These are phyloP conservation scores for Phyllopteryx taeniolatus DNA, from an alignment of 2,113 vertebrate species.

Conservation along the genomic window DNA sequence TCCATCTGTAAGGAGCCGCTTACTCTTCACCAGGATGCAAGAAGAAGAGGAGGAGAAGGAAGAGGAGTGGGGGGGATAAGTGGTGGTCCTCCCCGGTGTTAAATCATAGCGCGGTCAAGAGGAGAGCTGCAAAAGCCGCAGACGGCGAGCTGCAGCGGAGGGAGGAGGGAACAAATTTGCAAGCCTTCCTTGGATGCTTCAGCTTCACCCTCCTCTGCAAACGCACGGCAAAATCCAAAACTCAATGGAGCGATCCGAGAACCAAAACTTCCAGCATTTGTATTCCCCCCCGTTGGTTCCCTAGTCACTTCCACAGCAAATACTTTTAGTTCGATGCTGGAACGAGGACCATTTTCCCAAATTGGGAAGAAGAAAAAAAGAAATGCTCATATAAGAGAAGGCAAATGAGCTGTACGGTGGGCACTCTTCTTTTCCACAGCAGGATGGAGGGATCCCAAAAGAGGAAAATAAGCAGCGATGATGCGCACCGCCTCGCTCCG, in stretches of 20 bases:
- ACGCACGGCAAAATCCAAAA: constrained; percentile 53
- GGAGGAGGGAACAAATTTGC: constrained; percentile 26
- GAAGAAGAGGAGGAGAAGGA: constrained; percentile 37
- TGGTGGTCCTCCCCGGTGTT: constrained; percentile 49
- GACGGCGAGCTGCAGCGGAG: constrained; percentile 54
- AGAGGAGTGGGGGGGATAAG: constrained; percentile 41
- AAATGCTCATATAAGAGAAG: constrained; percentile 10
- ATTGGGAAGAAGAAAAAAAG: constrained; percentile 21
- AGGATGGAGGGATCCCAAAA: constrained; percentile 26
- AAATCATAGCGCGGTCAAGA: constrained; percentile 50
- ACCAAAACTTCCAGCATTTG: constrained; percentile 70
- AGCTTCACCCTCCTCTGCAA: constrained; percentile 48
- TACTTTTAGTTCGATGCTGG: constrained; percentile 4
- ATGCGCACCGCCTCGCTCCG: constrained; percentile 57
- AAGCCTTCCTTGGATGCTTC: constrained; percentile 28
- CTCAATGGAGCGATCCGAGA: constrained; percentile 51
- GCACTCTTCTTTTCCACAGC: constrained; percentile 45
- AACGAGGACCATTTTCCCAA: constrained; percentile 59
- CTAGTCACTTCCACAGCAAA: background rate
- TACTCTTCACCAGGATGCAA: background rate
- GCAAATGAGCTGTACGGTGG: constrained; percentile 24
- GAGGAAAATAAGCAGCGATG: constrained; percentile 37
- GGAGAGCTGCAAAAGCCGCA: constrained; percentile 51
- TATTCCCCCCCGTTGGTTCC: constrained; percentile 19
- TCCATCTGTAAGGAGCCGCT: constrained; percentile 54